A percentile compares a stretch with the other conserved stretches of the same genome.
phyloP scores from a whole-genome alignment of 2,113 vertebrate genomes.

The Strigops habroptila region DNA sequence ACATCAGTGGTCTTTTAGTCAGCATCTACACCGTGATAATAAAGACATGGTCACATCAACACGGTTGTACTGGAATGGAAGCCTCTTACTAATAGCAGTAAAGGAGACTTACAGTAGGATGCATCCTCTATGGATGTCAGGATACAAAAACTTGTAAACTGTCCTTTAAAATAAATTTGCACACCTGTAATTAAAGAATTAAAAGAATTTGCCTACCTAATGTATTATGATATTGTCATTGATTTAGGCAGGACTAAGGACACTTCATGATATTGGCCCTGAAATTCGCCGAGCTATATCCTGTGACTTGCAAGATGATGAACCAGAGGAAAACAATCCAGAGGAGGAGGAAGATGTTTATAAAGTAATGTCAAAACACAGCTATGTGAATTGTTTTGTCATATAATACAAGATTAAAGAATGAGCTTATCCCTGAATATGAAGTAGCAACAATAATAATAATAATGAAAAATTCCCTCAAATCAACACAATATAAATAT shows the following conservation, averaged over 20 bases:
- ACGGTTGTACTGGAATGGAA: neutral
- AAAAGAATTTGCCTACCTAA: constrained; percentile 56
- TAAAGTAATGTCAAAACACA: constrained; percentile 87
- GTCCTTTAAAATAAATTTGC: neutral
- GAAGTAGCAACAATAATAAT: neutral
- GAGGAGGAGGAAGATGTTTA: constrained; percentile 97
- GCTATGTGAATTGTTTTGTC: constrained; percentile 26
- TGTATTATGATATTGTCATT: constrained; percentile 82
- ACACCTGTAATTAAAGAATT: neutral
- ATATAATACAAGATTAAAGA: neutral
- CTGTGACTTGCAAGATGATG: constrained; percentile 99
- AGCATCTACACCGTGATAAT: neutral
- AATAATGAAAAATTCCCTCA: neutral
- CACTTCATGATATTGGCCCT: constrained; percentile 98
- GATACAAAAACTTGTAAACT: neutral
- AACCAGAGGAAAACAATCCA: constrained; percentile 92
- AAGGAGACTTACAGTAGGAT: neutral
- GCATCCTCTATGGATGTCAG: neutral
- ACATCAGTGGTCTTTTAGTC: neutral
- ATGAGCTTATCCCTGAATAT: neutral
- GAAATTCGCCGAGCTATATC: constrained; percentile 99
- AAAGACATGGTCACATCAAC: neutral
- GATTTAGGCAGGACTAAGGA: constrained; percentile 98
- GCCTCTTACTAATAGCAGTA: neutral
- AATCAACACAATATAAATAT: neutral